Base-by-base conservation (phyloP, 1,140 invertebrate genomes). In the Drosophila bocqueti region DNA sequence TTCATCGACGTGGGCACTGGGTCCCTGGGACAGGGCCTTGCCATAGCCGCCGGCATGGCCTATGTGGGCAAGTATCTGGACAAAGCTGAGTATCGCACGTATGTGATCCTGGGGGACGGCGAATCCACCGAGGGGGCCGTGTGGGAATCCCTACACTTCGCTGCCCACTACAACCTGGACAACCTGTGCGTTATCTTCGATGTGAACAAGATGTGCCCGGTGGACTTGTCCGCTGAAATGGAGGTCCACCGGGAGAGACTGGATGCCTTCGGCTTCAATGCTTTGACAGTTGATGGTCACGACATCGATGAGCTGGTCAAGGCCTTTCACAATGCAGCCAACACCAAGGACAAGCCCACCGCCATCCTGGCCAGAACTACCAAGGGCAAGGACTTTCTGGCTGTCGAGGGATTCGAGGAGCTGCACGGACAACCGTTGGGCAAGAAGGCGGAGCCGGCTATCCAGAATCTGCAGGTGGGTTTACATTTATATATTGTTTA, bases 1-100 rank as follows among this genome's bases (percentile, higher is more conserved):
- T 99, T 99, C 93, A 95, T 99, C 62, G 99, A 99, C 94, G 99
- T 99, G 45, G 99, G 98, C 65, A 99, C 99, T 43, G 99, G 99
- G 16, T 99, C 99, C 1, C 94, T 99, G 59, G 99, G 99, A 2
- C 99, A 99, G 94, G 99, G 99, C 11, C 93, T 99, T 7, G 97
- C 98, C 49, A 96, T 98, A 81, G 98, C 98, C 42, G 97, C 96
- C 89, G 99, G 99, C 49, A 99, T 99, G 99, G 99, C 99, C 1
- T 99, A 99, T 93, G 97, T 98, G 52, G 99, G 98, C 9, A 99
- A 99, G 93, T 96, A 99, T 93, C 96, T 96, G 87, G 99, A 99
- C 93, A 99, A 99, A 91, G 95, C 97, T 26, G 96, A 95, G 61
- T 98, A 98, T 92, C 98, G 99, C 83, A 97, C 98, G 0, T 99